Evolutionary conservation across 2,888 invertebrate species (phyloP).

Genomic region (Leptinotarsa peninsularis): DNA sequence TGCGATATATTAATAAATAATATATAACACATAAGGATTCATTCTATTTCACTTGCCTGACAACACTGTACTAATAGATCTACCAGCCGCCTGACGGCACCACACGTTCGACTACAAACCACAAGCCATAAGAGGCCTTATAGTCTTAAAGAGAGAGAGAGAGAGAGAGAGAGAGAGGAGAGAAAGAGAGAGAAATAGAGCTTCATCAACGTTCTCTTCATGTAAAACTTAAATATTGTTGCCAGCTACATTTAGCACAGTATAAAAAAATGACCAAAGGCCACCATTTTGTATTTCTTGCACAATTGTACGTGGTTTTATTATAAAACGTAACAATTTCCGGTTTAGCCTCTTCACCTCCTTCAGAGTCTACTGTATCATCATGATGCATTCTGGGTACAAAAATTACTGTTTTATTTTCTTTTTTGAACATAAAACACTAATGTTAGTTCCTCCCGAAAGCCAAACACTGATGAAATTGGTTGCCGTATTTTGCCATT

Average conservation of each 20-base stretch:
- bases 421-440: slow-evolving; percentile 15
- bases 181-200: background rate
- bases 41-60: too few relatives aligned
- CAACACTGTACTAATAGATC: too few relatives aligned
- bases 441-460: slow-evolving; percentile 19
- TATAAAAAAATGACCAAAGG: too few relatives aligned
- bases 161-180: background rate
- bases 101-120: too few relatives aligned
- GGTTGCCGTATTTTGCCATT: too few relatives aligned
- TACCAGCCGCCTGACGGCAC: too few relatives aligned
- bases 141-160: background rate
- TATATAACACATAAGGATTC: too few relatives aligned
- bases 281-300: too few relatives aligned
- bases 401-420: slow-evolving; percentile 20
- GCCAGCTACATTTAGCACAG: background rate
- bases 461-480: background rate
- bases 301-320: background rate
- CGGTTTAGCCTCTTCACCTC: slow-evolving; percentile 9
- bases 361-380: background rate
- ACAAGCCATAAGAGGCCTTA: too few relatives aligned
- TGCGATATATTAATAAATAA: too few relatives aligned
- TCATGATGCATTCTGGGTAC: slow-evolving; percentile 3
- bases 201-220: slow-evolving; percentile 5
- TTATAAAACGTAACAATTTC: background rate
- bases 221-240: background rate